A percentile compares a stretch with the other conserved stretches of the same genome.
Conservation (phyloP, 2,888 invertebrate species). For the Caenorhabditis doughertyi region DNA sequence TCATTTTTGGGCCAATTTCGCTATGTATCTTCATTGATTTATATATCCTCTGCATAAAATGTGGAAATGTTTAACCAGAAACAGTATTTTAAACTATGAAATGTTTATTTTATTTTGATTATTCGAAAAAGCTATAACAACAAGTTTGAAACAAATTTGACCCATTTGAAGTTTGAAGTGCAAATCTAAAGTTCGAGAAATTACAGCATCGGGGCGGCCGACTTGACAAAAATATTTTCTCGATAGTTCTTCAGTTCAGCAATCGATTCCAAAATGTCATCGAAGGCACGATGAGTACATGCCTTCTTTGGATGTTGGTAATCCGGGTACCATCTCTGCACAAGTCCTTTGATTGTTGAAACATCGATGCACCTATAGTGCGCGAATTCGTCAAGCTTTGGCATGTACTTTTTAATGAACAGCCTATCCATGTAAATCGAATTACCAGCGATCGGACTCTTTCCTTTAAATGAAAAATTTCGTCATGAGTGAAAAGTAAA, state of each 20-base stretch:
- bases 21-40: no score
- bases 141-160: neutral
- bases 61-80: no score
- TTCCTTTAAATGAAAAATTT: conserved; percentile 33
- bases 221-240: conserved; percentile 85
- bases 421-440: conserved; percentile 74
- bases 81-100: no score
- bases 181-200: neutral
- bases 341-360: conserved; percentile 88
- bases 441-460: conserved; percentile 79
- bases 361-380: conserved; percentile 96
- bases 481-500: no score
- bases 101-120: no score
- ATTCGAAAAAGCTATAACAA: no score
- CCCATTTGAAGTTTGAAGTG: neutral
- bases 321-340: conserved; percentile 87
- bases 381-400: conserved; percentile 88
- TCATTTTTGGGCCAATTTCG: no score
- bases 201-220: neutral
- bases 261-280: conserved; percentile 87
- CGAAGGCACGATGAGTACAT: conserved; percentile 84
- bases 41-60: no score
- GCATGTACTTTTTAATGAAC: conserved; percentile 88
- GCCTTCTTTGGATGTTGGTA: conserved; percentile 82
- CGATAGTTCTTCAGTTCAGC: conserved; percentile 90